Conservation (phyloP, 2,888 invertebrate genomes). For the Drosophila melanosoma region DNA sequence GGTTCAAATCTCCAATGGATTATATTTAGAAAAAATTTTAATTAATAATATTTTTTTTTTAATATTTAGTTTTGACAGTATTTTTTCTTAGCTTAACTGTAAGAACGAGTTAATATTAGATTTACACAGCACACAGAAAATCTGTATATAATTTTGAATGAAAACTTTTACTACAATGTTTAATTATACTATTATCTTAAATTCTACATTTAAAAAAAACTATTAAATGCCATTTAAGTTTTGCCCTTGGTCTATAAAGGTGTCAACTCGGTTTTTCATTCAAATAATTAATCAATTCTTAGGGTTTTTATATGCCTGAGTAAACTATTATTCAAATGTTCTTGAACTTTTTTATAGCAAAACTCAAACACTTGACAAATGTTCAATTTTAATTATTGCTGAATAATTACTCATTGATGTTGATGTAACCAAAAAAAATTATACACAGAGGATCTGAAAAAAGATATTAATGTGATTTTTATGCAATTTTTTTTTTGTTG, state of each 20-base stretch:
- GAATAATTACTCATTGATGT: constrained; percentile 45
- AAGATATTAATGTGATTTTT: not conserved
- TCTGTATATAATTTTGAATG: not conserved
- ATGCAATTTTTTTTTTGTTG: not conserved
- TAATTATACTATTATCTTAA: not conserved
- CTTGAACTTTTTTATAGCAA: constrained; percentile 56
- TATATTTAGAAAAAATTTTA: not conserved
- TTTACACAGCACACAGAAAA: not conserved
- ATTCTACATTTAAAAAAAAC: not conserved
- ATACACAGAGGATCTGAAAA: not conserved
- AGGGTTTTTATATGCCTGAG: constrained; percentile 25
- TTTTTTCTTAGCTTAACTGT: not conserved
- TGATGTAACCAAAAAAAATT: constrained; percentile 13
- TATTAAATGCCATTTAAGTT: not conserved
- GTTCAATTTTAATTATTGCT: constrained; percentile 63
- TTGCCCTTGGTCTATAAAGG: not conserved
- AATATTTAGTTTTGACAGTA: not conserved
- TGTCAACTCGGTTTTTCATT: constrained; percentile 11
- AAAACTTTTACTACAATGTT: not conserved
- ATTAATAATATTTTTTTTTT: not conserved
- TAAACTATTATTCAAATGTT: constrained; percentile 55
- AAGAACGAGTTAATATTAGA: too few species aligned
- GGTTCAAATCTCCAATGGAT: not conserved
- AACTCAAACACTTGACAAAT: constrained; percentile 33
- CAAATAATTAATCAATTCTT: constrained; percentile 1